Conservation (phyloP, 64 coral and sea anemone species). For the Trachythela sp. region DNA sequence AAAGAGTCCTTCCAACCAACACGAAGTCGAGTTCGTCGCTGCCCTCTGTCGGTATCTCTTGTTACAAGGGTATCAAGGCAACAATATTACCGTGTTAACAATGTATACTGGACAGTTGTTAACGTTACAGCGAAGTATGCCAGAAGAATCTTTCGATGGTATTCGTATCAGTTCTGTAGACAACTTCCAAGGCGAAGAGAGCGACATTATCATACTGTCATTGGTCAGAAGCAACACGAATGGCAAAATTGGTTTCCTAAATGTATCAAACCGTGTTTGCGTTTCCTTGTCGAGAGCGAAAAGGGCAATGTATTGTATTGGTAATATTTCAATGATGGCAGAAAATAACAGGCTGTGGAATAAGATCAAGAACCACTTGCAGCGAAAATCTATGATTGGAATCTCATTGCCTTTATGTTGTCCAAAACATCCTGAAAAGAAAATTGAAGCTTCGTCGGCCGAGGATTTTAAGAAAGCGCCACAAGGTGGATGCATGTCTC, state of each 20-base stretch:
- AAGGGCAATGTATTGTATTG: constrained; percentile 73
- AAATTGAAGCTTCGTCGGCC: constrained; percentile 31
- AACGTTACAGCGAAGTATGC: background rate
- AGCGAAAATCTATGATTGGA: constrained; percentile 18
- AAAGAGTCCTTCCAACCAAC: constrained; percentile 66
- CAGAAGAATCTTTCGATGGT: background rate
- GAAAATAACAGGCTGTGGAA: constrained; percentile 66
- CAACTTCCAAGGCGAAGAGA: constrained; percentile 93
- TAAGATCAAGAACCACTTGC: constrained; percentile 53
- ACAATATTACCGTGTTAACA: background rate
- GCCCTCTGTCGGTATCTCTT: background rate
- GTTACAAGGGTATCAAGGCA: background rate
- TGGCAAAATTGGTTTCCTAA: constrained; percentile 67
- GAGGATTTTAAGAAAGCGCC: constrained; percentile 56
- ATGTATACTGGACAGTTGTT: background rate
- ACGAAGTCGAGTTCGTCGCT: background rate
- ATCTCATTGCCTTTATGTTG: constrained; percentile 44
- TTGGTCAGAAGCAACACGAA: constrained; percentile 72
- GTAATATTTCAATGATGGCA: constrained; percentile 64
- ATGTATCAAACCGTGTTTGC: constrained; percentile 67
- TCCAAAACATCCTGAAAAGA: constrained; percentile 46
- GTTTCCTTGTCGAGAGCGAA: constrained; percentile 82
- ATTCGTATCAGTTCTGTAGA: constrained; percentile 70
- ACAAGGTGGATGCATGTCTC: constrained; percentile 43
- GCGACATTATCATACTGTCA: constrained; percentile 78